Evolutionary conservation across 2,113 vertebrate species (phyloP), one percentile per base, ranked within the genome.

Genomic region (Heterocephalus glaber): DNA sequence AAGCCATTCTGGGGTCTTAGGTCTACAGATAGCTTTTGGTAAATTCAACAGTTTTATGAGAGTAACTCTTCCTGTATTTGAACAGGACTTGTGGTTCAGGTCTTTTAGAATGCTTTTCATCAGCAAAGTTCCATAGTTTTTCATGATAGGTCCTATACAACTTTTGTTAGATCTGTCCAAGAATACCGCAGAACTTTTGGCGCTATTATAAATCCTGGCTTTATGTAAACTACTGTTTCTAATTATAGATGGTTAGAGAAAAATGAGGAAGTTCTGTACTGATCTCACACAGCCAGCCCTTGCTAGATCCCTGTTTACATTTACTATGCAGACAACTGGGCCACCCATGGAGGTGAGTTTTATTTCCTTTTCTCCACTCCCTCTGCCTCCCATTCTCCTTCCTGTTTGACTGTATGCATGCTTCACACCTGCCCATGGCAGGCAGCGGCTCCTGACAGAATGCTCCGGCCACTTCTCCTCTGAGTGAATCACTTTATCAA

Each of bases 191-290:
- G 5, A 63, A 65, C 44, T 44, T 11, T 2, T 28, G 66, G 24
- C 3, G n/a, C 82, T 70, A 4, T 24, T 38, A 3, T 7, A 79
- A 58, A 58, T 3, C n/a, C 61, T 38, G 14, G n/a, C 56, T 61
- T 35, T 22, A 14, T 47, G 56, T 85, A 58, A 44, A 74, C 28
- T 20, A 19, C 5, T 8, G 24, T 14, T 86, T 66, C 19, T 5
- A 33, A 52, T 74, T 65, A 74, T 0, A 60, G 30, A n/a, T 0
- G 56, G 54, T 20, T 0, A 49, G 56, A 89, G 35, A 35, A 74
- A 28, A 54, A 2, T 0, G 26, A 35, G 0, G 24, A n/a, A 30
- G 79, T 63, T 63, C 54, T 6, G 54, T 24, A 0, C 58, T 5
- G 6, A 54, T 0, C 68, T 65, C 19, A 58, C 0, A 47, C 3